Evolutionary conservation across 2,888 invertebrate species (phyloP).

Genomic region (Drosophila aldrichi): DNA sequence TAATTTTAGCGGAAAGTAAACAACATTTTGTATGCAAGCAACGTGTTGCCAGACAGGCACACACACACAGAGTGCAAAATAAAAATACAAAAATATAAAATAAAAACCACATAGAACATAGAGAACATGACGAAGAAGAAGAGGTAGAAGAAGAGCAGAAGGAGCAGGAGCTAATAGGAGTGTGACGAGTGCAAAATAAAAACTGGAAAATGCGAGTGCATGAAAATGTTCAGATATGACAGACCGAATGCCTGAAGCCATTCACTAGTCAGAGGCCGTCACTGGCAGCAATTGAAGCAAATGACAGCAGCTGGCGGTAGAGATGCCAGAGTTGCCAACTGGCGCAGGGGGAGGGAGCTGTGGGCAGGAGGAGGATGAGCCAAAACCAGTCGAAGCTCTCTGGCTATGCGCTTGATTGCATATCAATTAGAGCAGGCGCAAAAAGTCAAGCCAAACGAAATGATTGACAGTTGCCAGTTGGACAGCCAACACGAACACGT

Average conservation of each 20-base stretch:
- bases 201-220: constrained; percentile 47
- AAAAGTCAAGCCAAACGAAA: constrained; percentile 77
- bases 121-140: constrained; percentile 1
- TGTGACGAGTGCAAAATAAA: constrained; percentile 41
- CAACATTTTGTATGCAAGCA: constrained; percentile 76
- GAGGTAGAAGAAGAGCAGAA: background rate
- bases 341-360: background rate
- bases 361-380: background rate
- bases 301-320: constrained; percentile 24
- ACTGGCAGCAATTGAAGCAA: constrained; percentile 71
- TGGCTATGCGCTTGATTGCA: constrained; percentile 72
- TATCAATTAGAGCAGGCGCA: constrained; percentile 79
- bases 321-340: background rate
- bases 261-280: constrained; percentile 39
- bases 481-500: constrained; percentile 47
- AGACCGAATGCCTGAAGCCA: constrained; percentile 35
- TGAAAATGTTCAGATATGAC: constrained; percentile 47
- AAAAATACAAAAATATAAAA: constrained; percentile 16
- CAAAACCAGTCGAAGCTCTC: constrained; percentile 21
- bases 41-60: constrained; percentile 54
- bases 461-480: constrained; percentile 79
- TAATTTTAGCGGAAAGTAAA: constrained; percentile 82
- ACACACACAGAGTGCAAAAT: constrained; percentile 35
- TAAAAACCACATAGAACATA: constrained; percentile 8
- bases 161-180: background rate